Evolutionary conservation across 35 echinoderm and acorn worm species (phyloP).

Genomic region (Apostichopus japonicus): DNA sequence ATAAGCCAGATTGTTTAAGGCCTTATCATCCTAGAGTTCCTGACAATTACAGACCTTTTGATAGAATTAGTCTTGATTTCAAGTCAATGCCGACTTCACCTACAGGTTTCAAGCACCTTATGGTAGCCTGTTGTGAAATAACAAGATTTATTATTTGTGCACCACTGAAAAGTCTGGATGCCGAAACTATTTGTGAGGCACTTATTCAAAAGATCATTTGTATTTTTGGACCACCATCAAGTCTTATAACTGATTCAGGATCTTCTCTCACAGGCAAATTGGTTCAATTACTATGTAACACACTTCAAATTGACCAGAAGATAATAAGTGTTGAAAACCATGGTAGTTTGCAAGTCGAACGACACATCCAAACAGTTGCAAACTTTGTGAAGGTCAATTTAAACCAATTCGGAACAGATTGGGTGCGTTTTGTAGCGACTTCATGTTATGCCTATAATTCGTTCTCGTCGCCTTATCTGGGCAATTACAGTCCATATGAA

Average conservation of each 20-base stretch:
- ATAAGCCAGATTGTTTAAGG: no score
- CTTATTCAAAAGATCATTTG: slow-evolving; percentile 50
- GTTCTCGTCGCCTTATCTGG: neutral
- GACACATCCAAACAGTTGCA: slow-evolving; percentile 31
- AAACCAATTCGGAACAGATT: slow-evolving; percentile 49
- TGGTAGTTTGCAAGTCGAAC: slow-evolving; percentile 46
- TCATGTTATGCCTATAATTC: slow-evolving; percentile 30
- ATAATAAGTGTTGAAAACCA: slow-evolving; percentile 60
- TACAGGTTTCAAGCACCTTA: slow-evolving; percentile 54
- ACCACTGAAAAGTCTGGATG: slow-evolving; percentile 49
- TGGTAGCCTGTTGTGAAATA: slow-evolving; percentile 55
- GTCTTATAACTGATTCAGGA: slow-evolving; percentile 58
- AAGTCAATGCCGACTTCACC: slow-evolving; percentile 53
- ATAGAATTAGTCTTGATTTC: no score
- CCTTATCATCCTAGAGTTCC: no score
- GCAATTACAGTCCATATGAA: slow-evolving; percentile 9
- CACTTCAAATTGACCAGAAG: slow-evolving; percentile 27
- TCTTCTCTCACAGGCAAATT: slow-evolving; percentile 63
- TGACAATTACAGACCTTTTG: no score
- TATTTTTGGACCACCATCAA: slow-evolving; percentile 56
- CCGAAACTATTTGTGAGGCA: slow-evolving; percentile 50
- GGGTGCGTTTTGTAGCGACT: slow-evolving; percentile 32
- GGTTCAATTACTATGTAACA: slow-evolving; percentile 32
- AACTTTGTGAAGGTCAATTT: slow-evolving; percentile 44
- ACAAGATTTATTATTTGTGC: slow-evolving; percentile 59